These are phyloP conservation scores for Urophycis tenuis DNA, from an alignment of 2,797 vertebrate genomes.

Conservation along the genomic window DNA sequence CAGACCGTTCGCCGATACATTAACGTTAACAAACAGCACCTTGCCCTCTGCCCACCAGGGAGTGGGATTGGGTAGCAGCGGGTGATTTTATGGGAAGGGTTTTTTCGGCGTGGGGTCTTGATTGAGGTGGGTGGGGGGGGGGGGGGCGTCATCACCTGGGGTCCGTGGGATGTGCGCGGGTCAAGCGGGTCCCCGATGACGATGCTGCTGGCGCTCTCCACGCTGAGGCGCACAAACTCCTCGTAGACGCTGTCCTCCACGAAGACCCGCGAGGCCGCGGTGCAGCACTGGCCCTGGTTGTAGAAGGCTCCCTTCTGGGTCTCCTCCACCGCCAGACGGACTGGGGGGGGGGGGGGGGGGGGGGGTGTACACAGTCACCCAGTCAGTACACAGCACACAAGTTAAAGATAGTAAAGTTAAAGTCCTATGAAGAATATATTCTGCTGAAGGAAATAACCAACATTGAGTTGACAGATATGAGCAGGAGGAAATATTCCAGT, in stretches of 20 bases:
- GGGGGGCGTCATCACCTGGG: conserved; percentile 74
- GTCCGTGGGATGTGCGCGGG: conserved; percentile 83
- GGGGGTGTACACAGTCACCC: not conserved
- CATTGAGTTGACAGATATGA: too few relatives aligned
- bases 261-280: conserved; percentile 85
- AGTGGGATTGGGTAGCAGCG: too few relatives aligned
- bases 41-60: too few relatives aligned
- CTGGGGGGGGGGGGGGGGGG: conserved; percentile 54
- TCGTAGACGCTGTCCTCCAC: conserved; percentile 85
- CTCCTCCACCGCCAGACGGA: conserved; percentile 89
- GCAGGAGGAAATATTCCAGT: not conserved
- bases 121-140: not conserved
- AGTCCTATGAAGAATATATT: too few relatives aligned
- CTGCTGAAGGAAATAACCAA: too few relatives aligned
- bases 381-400: not conserved
- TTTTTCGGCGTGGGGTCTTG: not conserved
- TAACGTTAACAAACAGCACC: too few relatives aligned
- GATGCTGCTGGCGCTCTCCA: conserved; percentile 79
- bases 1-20: too few relatives aligned
- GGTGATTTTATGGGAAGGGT: too few relatives aligned
- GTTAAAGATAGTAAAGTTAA: too few relatives aligned
- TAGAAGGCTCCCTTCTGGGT: conserved; percentile 92
- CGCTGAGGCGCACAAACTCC: conserved; percentile 84
- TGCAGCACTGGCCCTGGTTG: conserved; percentile 96
- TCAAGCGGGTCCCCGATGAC: conserved; percentile 85